phyloP scores from a whole-genome alignment of 2,113 vertebrate genomes.

The Gracilinanus agilis region DNA sequence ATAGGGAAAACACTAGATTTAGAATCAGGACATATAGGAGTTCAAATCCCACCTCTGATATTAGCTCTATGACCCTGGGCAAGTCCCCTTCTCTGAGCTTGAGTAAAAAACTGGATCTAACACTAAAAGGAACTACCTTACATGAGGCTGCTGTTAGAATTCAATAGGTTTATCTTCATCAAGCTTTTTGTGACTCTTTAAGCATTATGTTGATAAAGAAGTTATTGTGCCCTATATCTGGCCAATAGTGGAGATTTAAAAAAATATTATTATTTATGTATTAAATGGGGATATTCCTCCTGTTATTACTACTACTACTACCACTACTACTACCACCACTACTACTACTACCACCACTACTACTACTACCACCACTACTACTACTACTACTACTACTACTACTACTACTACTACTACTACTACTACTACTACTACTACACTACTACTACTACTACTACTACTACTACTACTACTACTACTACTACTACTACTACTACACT shows the following conservation, averaged over 20 bases:
- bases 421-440: too few species aligned
- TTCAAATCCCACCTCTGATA: background rate
- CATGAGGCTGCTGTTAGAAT: background rate
- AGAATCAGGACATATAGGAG: background rate
- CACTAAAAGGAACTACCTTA: too few species aligned
- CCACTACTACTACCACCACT: too few species aligned
- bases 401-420: too few species aligned
- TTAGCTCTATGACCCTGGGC: background rate
- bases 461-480: too few species aligned
- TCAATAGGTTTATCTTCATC: background rate
- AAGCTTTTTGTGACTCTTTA: background rate
- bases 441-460: too few species aligned
- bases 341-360: too few species aligned
- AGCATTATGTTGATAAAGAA: background rate
- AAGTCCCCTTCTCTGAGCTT: background rate
- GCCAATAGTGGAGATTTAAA: background rate
- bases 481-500: too few species aligned
- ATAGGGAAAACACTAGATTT: background rate
- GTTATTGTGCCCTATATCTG: background rate
- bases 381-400: too few species aligned
- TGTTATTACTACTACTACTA: too few species aligned
- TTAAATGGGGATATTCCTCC: background rate
- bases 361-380: too few species aligned
- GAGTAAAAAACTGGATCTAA: background rate
- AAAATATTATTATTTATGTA: background rate